Evolutionary conservation across 2,797 vertebrate genomes (phyloP).

Genomic region (Helicolenus hilgendorfi): DNA sequence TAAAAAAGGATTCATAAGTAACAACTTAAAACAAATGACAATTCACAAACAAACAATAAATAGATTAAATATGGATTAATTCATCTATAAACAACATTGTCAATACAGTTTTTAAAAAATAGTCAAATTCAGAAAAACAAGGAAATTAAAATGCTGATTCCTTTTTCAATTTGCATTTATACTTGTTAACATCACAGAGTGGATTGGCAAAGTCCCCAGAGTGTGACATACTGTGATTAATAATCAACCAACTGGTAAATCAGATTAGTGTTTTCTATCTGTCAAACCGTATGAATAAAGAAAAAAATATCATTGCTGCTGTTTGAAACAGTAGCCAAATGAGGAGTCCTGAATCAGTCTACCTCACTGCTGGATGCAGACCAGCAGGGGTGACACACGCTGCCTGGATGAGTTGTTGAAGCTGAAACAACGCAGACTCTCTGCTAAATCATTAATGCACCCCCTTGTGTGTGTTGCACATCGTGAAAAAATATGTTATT

Average conservation of each 20-base stretch:
- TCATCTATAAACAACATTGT: not conserved
- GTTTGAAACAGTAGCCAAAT: not conserved
- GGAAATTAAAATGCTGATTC: not conserved
- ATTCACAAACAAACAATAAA: not conserved
- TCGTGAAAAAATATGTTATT: not conserved
- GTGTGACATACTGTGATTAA: not conserved
- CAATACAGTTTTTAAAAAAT: not conserved
- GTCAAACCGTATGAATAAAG: not conserved
- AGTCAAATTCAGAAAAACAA: not conserved
- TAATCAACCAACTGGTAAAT: not conserved
- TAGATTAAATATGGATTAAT: not conserved
- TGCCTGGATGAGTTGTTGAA: conserved; percentile 4
- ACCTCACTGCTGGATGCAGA: conserved; percentile 6
- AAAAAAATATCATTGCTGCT: not conserved
- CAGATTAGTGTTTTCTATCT: not conserved
- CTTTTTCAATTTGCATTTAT: not conserved
- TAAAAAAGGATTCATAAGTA: not conserved
- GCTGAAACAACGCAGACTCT: conserved; percentile 16
- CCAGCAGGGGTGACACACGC: conserved; percentile 7
- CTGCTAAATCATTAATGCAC: conserved; percentile 42
- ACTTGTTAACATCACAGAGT: not conserved
- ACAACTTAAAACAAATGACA: not conserved
- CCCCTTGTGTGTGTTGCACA: not conserved
- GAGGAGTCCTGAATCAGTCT: not conserved
- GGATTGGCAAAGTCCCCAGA: not conserved